Evolutionary conservation across 2,797 vertebrate species (phyloP), one percentile per base, ranked within the genome.

Genomic region (Neopelma chrysocephalum): DNA sequence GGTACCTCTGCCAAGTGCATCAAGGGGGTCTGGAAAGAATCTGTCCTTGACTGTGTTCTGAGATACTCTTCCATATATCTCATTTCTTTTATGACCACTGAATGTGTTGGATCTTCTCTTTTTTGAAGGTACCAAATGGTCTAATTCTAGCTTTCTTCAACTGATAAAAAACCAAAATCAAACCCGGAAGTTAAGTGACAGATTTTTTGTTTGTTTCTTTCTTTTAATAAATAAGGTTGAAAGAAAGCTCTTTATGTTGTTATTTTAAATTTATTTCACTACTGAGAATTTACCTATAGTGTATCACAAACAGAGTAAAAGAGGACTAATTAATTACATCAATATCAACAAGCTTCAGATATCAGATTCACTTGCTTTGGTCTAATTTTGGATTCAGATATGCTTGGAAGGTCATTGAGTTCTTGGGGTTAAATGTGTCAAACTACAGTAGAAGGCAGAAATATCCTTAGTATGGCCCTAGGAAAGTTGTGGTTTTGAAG

Each of bases 121-220:
- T 87, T 89, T 87, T 93, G 36, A 89, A 94, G 54, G n/a, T 40
- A 82, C 34, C 20, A 66, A 38, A 7, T 71, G 38, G 60, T 86
- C 60, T 89, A 81, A 90, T 92, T 96, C 86, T 93, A 62, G 10
- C n/a, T 75, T 87, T 94, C 53, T 84, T 87, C 43, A 76, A n/a
- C 34, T 88, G 27, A 68, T 57, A 76, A 81, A 68, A 42, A 1
- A 7, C 4, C 10, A 20, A 62, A 91, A 36, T 43, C 56, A 81
- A 91, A 36, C 32, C 20, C 38, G 69, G 76, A 54, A 75, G 7
- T 66, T 68, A 94, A 50, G 15, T 20, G 21, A 32, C 25, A 64
- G 42, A 15, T n/a, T 5, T 8, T 22, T 36, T 21, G 12, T 40
- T 51, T 13, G 6, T 72, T 36, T 15, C 10, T 10, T 22, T 54